Conservation (phyloP, 2,888 invertebrate genomes). For the Epirrita christyi region DNA sequence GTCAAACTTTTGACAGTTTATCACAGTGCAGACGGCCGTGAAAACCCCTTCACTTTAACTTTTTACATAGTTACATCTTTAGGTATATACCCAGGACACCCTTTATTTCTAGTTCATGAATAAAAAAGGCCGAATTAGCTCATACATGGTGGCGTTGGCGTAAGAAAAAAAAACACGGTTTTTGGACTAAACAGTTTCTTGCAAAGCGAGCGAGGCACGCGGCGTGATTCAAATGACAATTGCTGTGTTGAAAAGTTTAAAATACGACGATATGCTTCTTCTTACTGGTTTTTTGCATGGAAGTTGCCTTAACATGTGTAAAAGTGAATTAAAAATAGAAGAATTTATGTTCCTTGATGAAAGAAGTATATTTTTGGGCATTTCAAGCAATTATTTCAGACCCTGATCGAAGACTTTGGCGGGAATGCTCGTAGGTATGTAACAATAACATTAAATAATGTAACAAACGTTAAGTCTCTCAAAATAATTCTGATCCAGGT, state of each 20-base stretch:
- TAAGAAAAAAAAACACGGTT: slow-evolving; percentile 52
- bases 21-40: too few relatives aligned
- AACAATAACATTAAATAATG: neutral
- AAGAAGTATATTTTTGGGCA: neutral
- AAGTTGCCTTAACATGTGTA: slow-evolving; percentile 13
- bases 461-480: too few relatives aligned
- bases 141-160: too few relatives aligned
- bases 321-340: slow-evolving; percentile 19
- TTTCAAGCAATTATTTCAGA: neutral
- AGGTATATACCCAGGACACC: too few relatives aligned
- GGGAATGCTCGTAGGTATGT: slow-evolving; percentile 19
- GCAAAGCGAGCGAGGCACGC: slow-evolving; percentile 40
- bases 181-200: slow-evolving; percentile 68
- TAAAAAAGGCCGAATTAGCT: slow-evolving; percentile 58
- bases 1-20: too few relatives aligned
- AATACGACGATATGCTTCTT: slow-evolving; percentile 15
- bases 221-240: slow-evolving; percentile 54
- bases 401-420: slow-evolving; percentile 7
- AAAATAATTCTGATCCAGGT: too few relatives aligned
- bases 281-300: slow-evolving; percentile 12
- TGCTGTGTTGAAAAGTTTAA: slow-evolving; percentile 21
- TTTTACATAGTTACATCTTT: too few relatives aligned
- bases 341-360: neutral
- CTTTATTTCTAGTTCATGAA: slow-evolving; percentile 76
- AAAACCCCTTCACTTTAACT: too few relatives aligned